Base-by-base conservation (phyloP, 2,113 vertebrate species). In the Lophotis ruficrista region DNA sequence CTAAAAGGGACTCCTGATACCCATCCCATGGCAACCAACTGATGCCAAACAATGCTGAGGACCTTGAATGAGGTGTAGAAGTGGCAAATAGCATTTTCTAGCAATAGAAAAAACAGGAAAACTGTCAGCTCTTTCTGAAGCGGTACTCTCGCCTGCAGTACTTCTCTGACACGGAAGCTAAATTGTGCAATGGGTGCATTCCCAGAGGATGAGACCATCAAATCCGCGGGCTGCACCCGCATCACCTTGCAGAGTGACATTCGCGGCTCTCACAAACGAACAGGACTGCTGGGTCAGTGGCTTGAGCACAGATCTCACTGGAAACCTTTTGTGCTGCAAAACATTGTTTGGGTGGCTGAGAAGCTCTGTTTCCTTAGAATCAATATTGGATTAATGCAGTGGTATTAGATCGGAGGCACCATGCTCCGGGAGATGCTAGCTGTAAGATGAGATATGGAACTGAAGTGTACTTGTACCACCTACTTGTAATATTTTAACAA, bases 401-500 rank as follows among this genome's bases (percentile, higher is more conserved):
- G 31, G 71, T 47, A 20, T 88, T 61, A 65, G 76, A 50, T 4
- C 45, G 82, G 93, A 95, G 75, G 87, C 87, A 65, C 16, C 28
- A 24, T 0, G 23, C 82, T 69, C 90, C 13, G 72, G 68, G 83
- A 94, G 92, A 92, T 61, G 90, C 37, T 64, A 43, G 76, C 83
- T 92, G 56, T 35, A 22, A 92, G 76, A 94, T 78, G 86, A 94
- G 83, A 75, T 68, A 56, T 7, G 61, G 90, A 92, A 61, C 73
- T 96, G 83, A 90, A 90, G 92, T 68, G 93, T 75, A 41, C 94
- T 95, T 87, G 80, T 92, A 70, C 61, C 71, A 48, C 56, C 90
- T 92, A 30, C 87, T 82, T 87, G 95, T 72, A 94, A 87, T 93
- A 82, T 89, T 94, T 95, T 87, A 96, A 89, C 92, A 91, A 72